Base-by-base conservation (phyloP, 2,888 invertebrate species). In the Bellardia bayeri region DNA sequence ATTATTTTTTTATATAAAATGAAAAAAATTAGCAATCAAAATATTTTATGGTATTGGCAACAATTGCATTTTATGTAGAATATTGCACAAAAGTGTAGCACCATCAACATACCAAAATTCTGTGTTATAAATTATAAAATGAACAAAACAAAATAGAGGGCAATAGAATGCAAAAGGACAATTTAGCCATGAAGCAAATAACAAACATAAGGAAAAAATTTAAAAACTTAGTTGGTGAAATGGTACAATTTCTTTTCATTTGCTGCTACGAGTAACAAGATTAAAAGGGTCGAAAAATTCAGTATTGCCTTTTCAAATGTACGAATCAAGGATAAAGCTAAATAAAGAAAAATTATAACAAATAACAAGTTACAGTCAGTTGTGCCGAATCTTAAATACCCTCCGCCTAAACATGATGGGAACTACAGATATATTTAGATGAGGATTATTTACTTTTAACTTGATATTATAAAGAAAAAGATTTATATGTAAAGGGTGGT, bases 1-100 rank as follows among this genome's bases (percentile, higher is more conserved):
- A 75, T 11, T 45, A 45, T 45, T 45, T 80, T 42, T 56, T 49
- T 58, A 69, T 78, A 82, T 63, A 86, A 82, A 71, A 82, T 37
- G 63, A 54, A 81, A 69, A 33, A 85, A 79, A 78, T 82, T 75
- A 75, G 69, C 79, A 85, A 85, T 80, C 83, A 86, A 83, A 78
- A 78, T 83, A 76, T 78, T 83, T 63, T 78, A 76, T 83, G 56
- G 78, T 64, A 64, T 78, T 78, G 64, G 54, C 64, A 71, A 30
- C 63, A 71, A 78, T 71, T 71, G 71, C 14, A 83, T 71, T 83
- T 82, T 66, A 3, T 66, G 40, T 64, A 9, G 71, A 81, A 64
- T 64, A 42, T 16, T 66, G 81, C 30, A 80, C 63, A 37, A 72
- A 71, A 71, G 54, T 45, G 51, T 61, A 72, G 54, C 63, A 56